Conservation (phyloP, 2,797 vertebrate genomes). For the Tenualosa ilisha region DNA sequence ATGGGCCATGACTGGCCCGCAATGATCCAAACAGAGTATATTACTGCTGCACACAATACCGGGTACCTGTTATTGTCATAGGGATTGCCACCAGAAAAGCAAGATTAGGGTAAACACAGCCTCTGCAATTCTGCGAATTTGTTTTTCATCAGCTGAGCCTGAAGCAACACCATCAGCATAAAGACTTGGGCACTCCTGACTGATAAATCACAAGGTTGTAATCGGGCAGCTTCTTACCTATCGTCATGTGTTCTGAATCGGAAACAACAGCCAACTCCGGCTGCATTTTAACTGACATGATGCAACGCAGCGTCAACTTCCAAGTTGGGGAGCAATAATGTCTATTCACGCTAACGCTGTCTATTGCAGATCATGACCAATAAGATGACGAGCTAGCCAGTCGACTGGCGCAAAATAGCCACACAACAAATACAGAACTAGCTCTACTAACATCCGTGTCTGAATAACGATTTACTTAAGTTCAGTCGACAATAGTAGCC, state of each 20-base stretch:
- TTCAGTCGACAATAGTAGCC: neutral
- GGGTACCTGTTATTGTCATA: neutral
- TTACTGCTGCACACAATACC: neutral
- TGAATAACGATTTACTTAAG: neutral
- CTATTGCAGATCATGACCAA: neutral
- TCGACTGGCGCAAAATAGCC: conserved; percentile 27
- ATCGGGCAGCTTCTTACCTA: neutral
- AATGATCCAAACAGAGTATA: neutral
- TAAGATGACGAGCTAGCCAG: conserved; percentile 33
- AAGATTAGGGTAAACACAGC: conserved; percentile 6
- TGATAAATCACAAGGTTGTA: neutral
- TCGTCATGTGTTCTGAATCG: neutral
- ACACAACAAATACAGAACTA: neutral
- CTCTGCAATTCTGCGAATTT: neutral
- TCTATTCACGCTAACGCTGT: neutral
- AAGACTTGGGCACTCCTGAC: neutral
- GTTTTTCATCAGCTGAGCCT: neutral
- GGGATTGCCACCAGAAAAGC: neutral
- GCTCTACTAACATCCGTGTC: neutral
- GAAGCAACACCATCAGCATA: neutral
- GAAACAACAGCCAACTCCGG: neutral
- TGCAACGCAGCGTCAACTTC: conserved; percentile 57
- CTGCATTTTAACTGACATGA: conserved; percentile 45
- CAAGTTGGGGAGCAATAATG: neutral
- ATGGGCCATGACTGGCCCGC: neutral